Conservation (phyloP, 2,797 vertebrate species). For the Odontamblyopus rebecca region DNA sequence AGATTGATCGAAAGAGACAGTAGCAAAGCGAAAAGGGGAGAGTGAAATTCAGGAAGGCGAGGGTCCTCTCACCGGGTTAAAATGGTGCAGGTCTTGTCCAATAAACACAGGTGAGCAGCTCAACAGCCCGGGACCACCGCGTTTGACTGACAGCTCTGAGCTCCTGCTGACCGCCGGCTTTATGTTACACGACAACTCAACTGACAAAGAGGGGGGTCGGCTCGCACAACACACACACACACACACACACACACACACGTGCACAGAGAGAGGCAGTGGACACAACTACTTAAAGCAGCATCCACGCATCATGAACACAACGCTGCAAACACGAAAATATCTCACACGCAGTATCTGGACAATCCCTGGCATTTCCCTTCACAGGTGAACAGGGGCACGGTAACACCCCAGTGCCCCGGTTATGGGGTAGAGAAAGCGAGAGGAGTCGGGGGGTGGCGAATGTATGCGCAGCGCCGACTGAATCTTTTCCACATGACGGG, state of each 20-base stretch:
- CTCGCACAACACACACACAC: slow-evolving; percentile 40
- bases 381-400: slow-evolving; percentile 76
- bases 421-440: slow-evolving; percentile 60
- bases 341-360: slow-evolving; percentile 33
- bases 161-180: slow-evolving; percentile 75
- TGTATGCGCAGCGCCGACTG: slow-evolving; percentile 73
- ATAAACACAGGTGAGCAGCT: slow-evolving; percentile 77
- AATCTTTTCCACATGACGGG: slow-evolving; percentile 82
- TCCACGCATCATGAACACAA: slow-evolving; percentile 37
- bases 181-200: slow-evolving; percentile 81
- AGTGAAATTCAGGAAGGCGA: slow-evolving; percentile 55
- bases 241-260: slow-evolving; percentile 17
- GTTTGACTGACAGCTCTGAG: slow-evolving; percentile 80
- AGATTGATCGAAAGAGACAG: slow-evolving; percentile 43
- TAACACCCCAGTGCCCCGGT: slow-evolving; percentile 65
- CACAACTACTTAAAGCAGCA: slow-evolving; percentile 45
- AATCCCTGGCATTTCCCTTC: slow-evolving; percentile 61
- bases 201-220: slow-evolving; percentile 69
- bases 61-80: slow-evolving; percentile 72
- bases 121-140: slow-evolving; percentile 72
- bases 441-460: slow-evolving; percentile 30
- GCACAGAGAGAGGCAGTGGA: slow-evolving; percentile 15
- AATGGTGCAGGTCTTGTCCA: slow-evolving; percentile 68
- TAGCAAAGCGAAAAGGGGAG: slow-evolving; percentile 49
- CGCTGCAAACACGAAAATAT: slow-evolving; percentile 52